Evolutionary conservation across 2,797 vertebrate genomes (phyloP), one percentile per base, ranked within the genome.

Genomic region (Xenentodon cancila): DNA sequence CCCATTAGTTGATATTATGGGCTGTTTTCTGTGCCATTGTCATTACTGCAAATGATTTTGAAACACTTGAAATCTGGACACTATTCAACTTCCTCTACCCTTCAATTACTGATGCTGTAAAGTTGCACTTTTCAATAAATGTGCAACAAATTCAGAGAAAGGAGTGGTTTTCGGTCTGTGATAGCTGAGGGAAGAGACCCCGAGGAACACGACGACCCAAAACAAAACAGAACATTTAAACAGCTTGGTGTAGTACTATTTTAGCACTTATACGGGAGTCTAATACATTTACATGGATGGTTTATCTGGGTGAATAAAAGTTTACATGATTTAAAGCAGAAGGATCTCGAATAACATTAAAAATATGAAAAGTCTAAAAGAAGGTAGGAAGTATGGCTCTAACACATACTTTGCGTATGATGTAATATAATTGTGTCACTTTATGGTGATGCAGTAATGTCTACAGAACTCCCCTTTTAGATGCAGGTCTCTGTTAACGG

Each of bases 51-150:
- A 59, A 32, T 5, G 64, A 15, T 42, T 64, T 59, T 51, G 46
- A 73, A 80, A 64, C 68, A 56, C 34, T 79, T 86, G 64, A 75
- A 72, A 71, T 56, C 46, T 59, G 21, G 47, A 66, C 56, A 43
- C 22, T 7, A 1, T 49, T 80, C 64, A 73, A 64, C 65, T 50
- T 70, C 64, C 59, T 59, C 49, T 65, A 77, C 25, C 58, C 50
- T 61, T 56, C 81, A 84, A 84, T 88, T 82, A 86, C 67, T 58
- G 70, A 48, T 65, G 45, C 49, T 20, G 12, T 61, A 52, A 73
- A 71, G 81, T 77, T 83, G 63, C 80, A 44, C 75, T 67, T 49
- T 55, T 1, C 2, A 49, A 40, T 9, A 15, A 8, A 42, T 1
- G 52, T 62, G 50, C 67, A 53, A 67, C 9, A 34, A 34, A 34